A percentile compares a stretch with the other conserved stretches of the same genome.
phyloP scores from a whole-genome alignment of 2,113 vertebrate genomes.

The Calidris pygmaea region DNA sequence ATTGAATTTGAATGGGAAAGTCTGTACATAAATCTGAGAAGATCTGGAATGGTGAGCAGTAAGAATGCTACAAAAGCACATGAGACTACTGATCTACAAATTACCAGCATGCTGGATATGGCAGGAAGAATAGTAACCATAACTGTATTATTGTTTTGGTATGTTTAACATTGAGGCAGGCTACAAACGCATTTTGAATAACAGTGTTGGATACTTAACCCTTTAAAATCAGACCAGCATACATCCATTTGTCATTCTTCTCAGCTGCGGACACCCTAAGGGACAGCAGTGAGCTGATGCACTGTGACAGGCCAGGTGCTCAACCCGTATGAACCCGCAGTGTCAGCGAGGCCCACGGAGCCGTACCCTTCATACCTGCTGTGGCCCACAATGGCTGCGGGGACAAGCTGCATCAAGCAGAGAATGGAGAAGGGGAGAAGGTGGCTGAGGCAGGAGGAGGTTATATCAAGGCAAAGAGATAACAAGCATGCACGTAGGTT shows the following conservation, averaged over 20 bases:
- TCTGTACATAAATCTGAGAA: neutral
- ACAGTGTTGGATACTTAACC: neutral
- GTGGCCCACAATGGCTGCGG: rapidly evolving
- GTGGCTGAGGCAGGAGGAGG: neutral
- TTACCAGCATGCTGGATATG: rapidly evolving
- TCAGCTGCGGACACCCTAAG: rapidly evolving
- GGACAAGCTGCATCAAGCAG: neutral
- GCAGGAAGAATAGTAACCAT: neutral
- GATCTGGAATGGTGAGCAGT: neutral
- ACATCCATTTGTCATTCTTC: neutral
- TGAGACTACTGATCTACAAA: neutral
- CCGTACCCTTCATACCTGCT: neutral
- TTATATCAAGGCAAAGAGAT: neutral
- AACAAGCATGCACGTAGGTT: neutral
- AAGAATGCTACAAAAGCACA: neutral
- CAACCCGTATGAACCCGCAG: neutral
- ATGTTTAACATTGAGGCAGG: neutral
- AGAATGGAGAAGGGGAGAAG: neutral
- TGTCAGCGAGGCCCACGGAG: rapidly evolving
- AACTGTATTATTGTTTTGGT: neutral
- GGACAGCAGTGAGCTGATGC: neutral
- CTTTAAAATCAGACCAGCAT: neutral
- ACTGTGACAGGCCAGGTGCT: neutral
- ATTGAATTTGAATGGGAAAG: neutral
- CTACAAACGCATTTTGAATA: neutral